Base-by-base conservation (phyloP, 2,797 vertebrate genomes). In the Neosilurus mollespiculum region DNA sequence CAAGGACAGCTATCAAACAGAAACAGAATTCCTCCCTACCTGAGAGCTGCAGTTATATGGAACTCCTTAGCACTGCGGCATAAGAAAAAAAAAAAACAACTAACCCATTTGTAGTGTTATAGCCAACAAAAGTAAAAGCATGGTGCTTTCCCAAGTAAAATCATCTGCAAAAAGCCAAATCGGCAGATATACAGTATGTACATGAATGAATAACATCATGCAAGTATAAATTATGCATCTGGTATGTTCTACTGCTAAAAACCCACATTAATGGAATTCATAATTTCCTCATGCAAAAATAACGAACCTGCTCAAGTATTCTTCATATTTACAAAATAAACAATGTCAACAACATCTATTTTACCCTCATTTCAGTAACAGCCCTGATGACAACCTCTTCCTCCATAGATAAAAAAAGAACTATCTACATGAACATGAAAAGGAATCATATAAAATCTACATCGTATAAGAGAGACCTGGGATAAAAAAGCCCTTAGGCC, bases 401-500 rank as follows among this genome's bases (percentile, higher is more conserved):
- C 34, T 58, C 9, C 65, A 22, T 20, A 73, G 34, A 49, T 80
- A 66, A 66, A 67, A 67, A 1, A 16, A 84, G 30, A 65, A 66
- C 76, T 24, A 77, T 70, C 64, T 81, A 81, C 73, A 85, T 77
- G 73, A 82, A 84, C 20, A 22, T 77, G 64, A 88, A 78, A 71
- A 84, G 51, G 76, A 56, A 67, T 69, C 66, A 71, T 83, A 91
- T 86, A 86, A 81, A 84, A 78, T 72, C 58, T 65, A 83, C 86
- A 84, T 59, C 66, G 1, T 53, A 82, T 78, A 77, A 81, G 65
- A 87, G 82, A 71, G 71, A 85, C 73, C 70, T 72, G 66, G 37
- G 56, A 87, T 88, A 80, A 87, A 88, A 87, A 26, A 20, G 66
- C 80, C 66, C 69, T 30, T 9, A 85, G 81, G 81, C 81, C 43